These are phyloP conservation scores for Nibea albiflora DNA, from an alignment of 2,113 vertebrate species.

Conservation along the genomic window DNA sequence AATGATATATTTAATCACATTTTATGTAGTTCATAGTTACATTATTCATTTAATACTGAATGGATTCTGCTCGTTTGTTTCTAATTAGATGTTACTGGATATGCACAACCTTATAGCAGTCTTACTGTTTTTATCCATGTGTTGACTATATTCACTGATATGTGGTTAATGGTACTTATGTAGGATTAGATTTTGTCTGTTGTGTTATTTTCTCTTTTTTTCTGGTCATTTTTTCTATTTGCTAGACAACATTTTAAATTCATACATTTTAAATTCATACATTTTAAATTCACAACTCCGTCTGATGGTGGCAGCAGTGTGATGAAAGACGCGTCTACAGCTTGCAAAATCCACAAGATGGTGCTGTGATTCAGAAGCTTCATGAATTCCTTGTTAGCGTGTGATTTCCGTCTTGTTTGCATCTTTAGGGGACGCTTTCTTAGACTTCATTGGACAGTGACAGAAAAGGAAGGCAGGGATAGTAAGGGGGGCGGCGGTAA, in stretches of 20 bases:
- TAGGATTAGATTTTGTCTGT: background rate
- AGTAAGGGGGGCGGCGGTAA: too few species aligned
- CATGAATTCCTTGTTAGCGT: background rate
- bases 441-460: too few species aligned
- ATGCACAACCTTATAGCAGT: background rate
- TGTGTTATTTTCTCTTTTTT: background rate
- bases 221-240: background rate
- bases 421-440: too few species aligned
- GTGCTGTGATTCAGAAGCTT: slow-evolving; percentile 19
- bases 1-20: background rate
- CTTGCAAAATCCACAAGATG: slow-evolving; percentile 49
- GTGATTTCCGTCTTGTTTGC: background rate
- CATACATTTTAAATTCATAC: too few species aligned
- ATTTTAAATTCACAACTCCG: background rate
- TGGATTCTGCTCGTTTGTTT: background rate
- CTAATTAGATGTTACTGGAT: background rate
- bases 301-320: slow-evolving; percentile 21
- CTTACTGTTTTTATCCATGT: background rate
- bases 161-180: too few species aligned
- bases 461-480: too few species aligned
- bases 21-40: background rate
- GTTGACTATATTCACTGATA: background rate
- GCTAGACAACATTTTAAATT: too few species aligned
- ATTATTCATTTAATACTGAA: background rate
- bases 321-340: background rate